Evolutionary conservation across 2,797 vertebrate species (phyloP), one percentile per base, ranked within the genome.

Genomic region (Psittacula derbiana): DNA sequence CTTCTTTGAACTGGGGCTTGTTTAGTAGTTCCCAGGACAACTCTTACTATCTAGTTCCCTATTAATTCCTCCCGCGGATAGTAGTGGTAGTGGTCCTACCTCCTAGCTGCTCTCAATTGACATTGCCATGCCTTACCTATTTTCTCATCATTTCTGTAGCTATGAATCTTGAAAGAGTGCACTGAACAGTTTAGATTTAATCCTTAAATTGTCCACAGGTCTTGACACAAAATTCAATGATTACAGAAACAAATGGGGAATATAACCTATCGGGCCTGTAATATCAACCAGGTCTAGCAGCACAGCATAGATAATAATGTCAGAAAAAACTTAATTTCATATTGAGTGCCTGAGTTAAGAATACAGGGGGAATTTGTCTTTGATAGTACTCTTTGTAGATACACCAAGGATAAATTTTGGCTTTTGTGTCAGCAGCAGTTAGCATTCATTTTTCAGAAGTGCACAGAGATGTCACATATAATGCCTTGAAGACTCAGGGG

Each of bases 341-440:
- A 62, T 21, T 43, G 44, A 89, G 81, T 53, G 21, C 27, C 27
- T 47, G n/a, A 69, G 33, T 55, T 79, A 82, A 79, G 52, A 69
- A 93, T 64, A 64, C 4, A 69, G 6, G 40, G 33, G 20, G 20
- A 78, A 88, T 83, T 17, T 3, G 1, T 83, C 30, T 64, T 65
- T 61, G 17, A 27, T 62, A 66, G 16, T 60, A 57, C 31, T 64
- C 43, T 58, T 7, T 94, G 47, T 13, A 81, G 61, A 44, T 49
- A 71, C 25, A 74, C 6, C 44, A 92, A 71, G 41, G 52, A 90
- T 40, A 80, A 83, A 73, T 57, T 76, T 44, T 52, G 64, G 33
- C 47, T 78, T 71, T 83, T 81, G n/a, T 80, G 73, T 80, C 62
- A 86, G 66, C 14, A 76, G 38, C 46, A 91, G 25, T 81, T 84